Conservation (phyloP, 2,797 vertebrate genomes). For the Acanthiza pusilla region DNA sequence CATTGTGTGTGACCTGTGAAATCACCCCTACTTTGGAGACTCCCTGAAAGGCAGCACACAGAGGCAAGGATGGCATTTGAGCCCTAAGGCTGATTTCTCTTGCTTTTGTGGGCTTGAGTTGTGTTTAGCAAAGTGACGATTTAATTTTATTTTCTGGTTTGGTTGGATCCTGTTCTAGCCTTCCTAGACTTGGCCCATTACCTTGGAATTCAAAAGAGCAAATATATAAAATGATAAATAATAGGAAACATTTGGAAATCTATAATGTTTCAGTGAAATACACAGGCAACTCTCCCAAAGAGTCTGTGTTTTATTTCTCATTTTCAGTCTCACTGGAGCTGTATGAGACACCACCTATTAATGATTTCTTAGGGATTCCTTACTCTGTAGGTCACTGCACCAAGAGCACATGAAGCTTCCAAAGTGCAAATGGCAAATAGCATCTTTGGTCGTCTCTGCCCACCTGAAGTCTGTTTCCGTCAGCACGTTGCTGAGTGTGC, state of each 20-base stretch:
- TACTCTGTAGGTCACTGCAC: conserved; percentile 30
- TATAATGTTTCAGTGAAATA: conserved; percentile 26
- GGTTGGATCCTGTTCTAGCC: conserved; percentile 19
- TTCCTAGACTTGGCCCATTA: conserved; percentile 49
- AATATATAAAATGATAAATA: conserved; percentile 60
- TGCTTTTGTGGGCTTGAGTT: conserved; percentile 14
- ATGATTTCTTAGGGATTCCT: conserved; percentile 59
- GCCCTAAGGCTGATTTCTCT: not conserved
- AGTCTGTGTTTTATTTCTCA: conserved; percentile 30
- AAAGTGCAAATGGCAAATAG: not conserved
- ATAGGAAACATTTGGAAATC: conserved; percentile 50
- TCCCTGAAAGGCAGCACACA: conserved; percentile 1
- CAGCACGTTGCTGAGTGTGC: not conserved
- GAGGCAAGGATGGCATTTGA: not conserved
- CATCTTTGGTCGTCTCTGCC: not conserved
- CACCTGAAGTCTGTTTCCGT: not conserved
- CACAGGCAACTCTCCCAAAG: conserved; percentile 25
- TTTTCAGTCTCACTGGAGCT: conserved; percentile 32
- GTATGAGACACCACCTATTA: conserved; percentile 41
- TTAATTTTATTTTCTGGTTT: conserved; percentile 48
- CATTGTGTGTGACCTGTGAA: conserved; percentile 10
- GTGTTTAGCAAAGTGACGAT: conserved; percentile 30
- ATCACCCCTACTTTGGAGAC: not conserved
- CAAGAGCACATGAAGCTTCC: not conserved
- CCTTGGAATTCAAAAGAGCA: conserved; percentile 46